Evolutionary conservation across 2,888 invertebrate genomes (phyloP).

Genomic region (Chydorus sphaericus): DNA sequence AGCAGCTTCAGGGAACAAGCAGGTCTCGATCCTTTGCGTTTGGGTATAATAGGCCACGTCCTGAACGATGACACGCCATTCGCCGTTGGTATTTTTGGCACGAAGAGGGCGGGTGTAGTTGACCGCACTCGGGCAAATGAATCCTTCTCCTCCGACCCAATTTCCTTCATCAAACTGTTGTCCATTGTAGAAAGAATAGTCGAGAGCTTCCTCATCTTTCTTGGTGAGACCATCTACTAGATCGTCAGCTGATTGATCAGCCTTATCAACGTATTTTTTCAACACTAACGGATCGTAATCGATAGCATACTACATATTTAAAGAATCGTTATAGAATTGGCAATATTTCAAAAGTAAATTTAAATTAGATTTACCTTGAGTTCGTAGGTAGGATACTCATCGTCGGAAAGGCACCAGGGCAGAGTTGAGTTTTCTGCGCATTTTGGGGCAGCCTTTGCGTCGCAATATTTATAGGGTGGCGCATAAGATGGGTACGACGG

Average conservation of each 20-base stretch:
- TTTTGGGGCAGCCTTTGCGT: conserved; percentile 20
- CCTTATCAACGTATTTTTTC: conserved; percentile 21
- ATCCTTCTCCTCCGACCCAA: conserved; percentile 19
- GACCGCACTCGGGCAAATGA: conserved; percentile 20
- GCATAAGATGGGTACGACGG: not conserved
- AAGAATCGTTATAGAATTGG: not conserved
- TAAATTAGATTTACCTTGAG: conserved; percentile 16
- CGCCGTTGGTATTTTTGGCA: conserved; percentile 21
- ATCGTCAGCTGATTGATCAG: conserved; percentile 20
- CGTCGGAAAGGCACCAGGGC: conserved; percentile 20
- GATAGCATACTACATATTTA: conserved; percentile 18
- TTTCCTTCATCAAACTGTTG: conserved; percentile 16
- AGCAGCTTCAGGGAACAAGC: conserved; percentile 21
- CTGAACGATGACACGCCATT: conserved; percentile 23
- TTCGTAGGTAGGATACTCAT: conserved; percentile 22
- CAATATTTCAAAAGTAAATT: not conserved
- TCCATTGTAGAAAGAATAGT: conserved; percentile 18
- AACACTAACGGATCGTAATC: conserved; percentile 20
- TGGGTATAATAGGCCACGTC: conserved; percentile 21
- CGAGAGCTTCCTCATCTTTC: conserved; percentile 18
- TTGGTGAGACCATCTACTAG: conserved; percentile 20
- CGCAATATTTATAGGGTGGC: conserved; percentile 19
- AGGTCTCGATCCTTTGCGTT: conserved; percentile 20
- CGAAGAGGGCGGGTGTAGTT: conserved; percentile 20
- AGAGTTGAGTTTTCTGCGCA: conserved; percentile 20